These are phyloP conservation scores for Cyphomyrus plagiostoma DNA, from an alignment of 2,113 vertebrate genomes.

Conservation along the genomic window DNA sequence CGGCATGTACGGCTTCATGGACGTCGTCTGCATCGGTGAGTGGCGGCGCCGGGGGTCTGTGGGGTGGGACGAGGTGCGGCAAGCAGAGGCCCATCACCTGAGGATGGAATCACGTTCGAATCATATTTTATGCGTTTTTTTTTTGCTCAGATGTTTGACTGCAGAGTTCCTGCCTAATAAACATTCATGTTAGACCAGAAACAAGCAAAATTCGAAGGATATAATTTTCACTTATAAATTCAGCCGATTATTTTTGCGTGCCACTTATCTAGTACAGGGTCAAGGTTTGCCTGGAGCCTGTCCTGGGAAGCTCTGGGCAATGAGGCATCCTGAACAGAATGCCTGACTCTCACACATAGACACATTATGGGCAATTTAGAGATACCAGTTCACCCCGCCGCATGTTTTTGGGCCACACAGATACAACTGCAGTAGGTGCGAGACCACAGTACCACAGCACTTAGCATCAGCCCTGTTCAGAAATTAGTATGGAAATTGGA, in stretches of 20 bases:
- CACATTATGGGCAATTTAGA: not conserved
- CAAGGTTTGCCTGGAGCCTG: not conserved
- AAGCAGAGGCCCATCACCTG: not conserved
- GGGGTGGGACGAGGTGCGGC: not conserved
- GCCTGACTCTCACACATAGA: not conserved
- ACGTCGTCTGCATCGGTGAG: constrained; percentile 96
- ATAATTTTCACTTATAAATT: not conserved
- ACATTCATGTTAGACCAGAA: not conserved
- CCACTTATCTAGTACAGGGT: not conserved
- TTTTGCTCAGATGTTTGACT: not conserved
- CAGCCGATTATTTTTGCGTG: not conserved
- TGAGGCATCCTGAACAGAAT: not conserved
- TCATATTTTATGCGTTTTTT: not conserved
- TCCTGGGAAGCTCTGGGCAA: not conserved
- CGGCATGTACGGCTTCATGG: constrained; percentile 99
- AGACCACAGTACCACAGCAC: not conserved
- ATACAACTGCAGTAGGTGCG: not conserved
- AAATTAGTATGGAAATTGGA: not conserved
- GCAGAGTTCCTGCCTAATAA: no score
- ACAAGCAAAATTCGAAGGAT: not conserved
- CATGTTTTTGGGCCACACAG: not conserved
- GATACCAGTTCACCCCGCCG: not conserved
- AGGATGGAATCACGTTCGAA: not conserved
- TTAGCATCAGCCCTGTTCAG: not conserved
- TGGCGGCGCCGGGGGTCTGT: not conserved